Conservation (phyloP, 2,888 invertebrate genomes). For the Drosophila ustulata region DNA sequence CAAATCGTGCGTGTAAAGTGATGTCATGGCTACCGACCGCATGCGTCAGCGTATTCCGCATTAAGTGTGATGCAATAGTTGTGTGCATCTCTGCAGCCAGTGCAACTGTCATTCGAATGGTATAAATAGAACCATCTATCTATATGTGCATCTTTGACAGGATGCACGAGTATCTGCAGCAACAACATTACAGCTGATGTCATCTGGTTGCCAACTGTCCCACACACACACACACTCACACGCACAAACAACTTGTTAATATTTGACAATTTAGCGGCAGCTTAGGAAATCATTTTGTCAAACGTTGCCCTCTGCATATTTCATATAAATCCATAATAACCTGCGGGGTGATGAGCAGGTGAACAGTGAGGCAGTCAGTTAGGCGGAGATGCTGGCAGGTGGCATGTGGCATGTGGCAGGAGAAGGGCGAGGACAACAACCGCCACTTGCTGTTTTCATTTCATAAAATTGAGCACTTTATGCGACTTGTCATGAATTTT, state of each 20-base stretch:
- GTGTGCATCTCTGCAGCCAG: slow-evolving; percentile 23
- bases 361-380: background rate
- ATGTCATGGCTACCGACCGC: slow-evolving; percentile 70
- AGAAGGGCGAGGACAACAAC: slow-evolving; percentile 37
- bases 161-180: background rate
- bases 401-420: background rate
- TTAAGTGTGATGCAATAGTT: slow-evolving; percentile 70
- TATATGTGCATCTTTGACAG: background rate
- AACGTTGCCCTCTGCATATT: slow-evolving; percentile 65
- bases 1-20: slow-evolving; percentile 81
- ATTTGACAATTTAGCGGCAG: slow-evolving; percentile 66
- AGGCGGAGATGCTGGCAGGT: background rate
- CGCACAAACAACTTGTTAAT: slow-evolving; percentile 35
- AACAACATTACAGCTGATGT: slow-evolving; percentile 33
- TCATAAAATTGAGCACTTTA: slow-evolving; percentile 78
- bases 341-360: slow-evolving; percentile 7
- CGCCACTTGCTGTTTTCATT: slow-evolving; percentile 69
- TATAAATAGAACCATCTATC: slow-evolving; percentile 1
- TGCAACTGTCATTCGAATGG: slow-evolving; percentile 4
- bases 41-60: slow-evolving; percentile 72
- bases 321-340: slow-evolving; percentile 56
- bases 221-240: slow-evolving; percentile 4
- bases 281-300: slow-evolving; percentile 66
- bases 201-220: slow-evolving; percentile 15
- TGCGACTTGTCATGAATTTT: slow-evolving; percentile 76